Conservation (phyloP, 2,888 invertebrate species). For the Lathronympha strigana region DNA sequence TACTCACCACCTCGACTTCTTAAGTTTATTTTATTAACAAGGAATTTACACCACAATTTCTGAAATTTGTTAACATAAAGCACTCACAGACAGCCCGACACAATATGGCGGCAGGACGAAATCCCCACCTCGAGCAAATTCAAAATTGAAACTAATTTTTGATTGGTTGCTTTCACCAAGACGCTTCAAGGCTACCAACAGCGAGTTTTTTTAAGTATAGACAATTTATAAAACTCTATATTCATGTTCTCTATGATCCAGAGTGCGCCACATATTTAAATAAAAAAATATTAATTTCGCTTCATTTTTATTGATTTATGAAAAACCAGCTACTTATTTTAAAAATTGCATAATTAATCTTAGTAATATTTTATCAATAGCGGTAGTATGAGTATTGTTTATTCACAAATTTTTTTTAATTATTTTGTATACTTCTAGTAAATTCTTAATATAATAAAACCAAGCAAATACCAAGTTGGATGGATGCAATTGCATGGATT, state of each 20-base stretch:
- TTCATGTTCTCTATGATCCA: conserved; percentile 36
- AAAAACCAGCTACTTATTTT: too few relatives aligned
- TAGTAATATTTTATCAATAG: too few relatives aligned
- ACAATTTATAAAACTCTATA: conserved; percentile 18
- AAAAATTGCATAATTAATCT: too few relatives aligned
- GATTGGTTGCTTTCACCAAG: conserved; percentile 69
- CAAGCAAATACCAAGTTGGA: too few relatives aligned
- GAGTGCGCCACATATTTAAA: conserved; percentile 19
- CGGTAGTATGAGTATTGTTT: too few relatives aligned
- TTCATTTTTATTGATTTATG: too few relatives aligned
- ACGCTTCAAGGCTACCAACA: conserved; percentile 74
- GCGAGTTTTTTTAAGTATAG: conserved; percentile 42
- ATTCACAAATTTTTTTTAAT: too few relatives aligned
- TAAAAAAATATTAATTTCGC: background rate
- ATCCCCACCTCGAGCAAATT: conserved; percentile 80
- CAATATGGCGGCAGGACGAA: conserved; percentile 82
- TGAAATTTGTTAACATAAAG: conserved; percentile 72
- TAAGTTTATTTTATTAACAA: conserved; percentile 74
- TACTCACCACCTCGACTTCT: conserved; percentile 72
- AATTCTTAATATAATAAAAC: too few relatives aligned
- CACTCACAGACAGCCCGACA: conserved; percentile 80
- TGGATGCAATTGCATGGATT: too few relatives aligned
- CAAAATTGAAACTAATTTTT: conserved; percentile 69
- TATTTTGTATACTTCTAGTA: too few relatives aligned
- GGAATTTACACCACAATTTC: conserved; percentile 73